Evolutionary conservation across 2,888 invertebrate species (phyloP).

Genomic region (Philereme vetulata): DNA sequence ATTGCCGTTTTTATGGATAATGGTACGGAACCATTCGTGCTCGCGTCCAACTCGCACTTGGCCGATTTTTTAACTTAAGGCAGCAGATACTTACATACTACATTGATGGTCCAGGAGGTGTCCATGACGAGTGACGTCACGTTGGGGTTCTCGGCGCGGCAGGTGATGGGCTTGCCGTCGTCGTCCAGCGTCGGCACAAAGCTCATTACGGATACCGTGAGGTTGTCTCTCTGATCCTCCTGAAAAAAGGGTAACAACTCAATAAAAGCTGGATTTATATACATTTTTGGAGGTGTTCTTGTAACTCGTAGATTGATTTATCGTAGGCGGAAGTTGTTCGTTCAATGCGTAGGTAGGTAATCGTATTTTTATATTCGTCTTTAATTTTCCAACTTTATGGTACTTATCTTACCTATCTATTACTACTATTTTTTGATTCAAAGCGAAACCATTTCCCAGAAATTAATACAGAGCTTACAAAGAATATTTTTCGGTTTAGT

Average conservation of each 20-base stretch:
- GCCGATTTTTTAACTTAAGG: neutral
- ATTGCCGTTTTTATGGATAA: too few relatives aligned
- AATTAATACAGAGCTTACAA: neutral
- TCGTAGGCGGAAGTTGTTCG: too few relatives aligned
- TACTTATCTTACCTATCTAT: too few relatives aligned
- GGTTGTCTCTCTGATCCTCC: conserved; percentile 92
- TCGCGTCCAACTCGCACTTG: too few relatives aligned
- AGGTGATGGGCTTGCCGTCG: conserved; percentile 94
- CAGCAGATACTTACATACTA: conserved; percentile 91
- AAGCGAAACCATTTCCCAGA: neutral
- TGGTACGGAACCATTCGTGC: too few relatives aligned
- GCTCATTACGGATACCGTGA: conserved; percentile 93
- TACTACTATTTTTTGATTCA: neutral
- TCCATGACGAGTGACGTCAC: conserved; percentile 92
- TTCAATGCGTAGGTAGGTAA: too few relatives aligned
- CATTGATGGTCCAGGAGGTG: conserved; percentile 93
- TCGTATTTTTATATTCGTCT: too few relatives aligned
- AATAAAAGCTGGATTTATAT: too few relatives aligned
- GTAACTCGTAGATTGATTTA: too few relatives aligned
- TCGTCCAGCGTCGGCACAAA: conserved; percentile 95
- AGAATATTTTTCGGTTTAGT: neutral
- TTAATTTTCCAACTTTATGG: too few relatives aligned
- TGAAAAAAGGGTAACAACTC: conserved; percentile 54
- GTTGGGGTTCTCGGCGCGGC: conserved; percentile 95
- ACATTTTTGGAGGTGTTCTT: too few relatives aligned